phyloP scores from a whole-genome alignment of 1,140 invertebrate genomes.

The Drosophila obscura region DNA sequence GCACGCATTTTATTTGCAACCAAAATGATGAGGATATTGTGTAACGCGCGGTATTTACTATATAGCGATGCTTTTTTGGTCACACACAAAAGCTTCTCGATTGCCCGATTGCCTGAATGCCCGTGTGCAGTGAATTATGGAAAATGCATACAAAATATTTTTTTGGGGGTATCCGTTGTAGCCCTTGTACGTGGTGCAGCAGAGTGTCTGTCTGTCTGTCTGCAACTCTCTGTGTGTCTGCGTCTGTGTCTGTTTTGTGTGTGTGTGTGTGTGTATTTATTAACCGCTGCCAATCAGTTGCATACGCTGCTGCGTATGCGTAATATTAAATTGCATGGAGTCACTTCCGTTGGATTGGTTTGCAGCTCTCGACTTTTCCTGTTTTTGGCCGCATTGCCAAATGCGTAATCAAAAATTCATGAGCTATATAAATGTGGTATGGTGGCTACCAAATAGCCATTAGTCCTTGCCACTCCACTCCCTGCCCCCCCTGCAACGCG shows the following conservation, averaged over 20 bases:
- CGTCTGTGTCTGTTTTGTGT: neutral
- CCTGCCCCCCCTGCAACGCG: neutral
- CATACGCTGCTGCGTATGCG: slow-evolving; percentile 66
- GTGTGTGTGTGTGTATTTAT: slow-evolving; percentile 44
- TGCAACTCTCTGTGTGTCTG: neutral
- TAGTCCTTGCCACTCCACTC: slow-evolving; percentile 7
- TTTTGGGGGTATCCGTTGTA: slow-evolving; percentile 16
- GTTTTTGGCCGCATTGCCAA: slow-evolving; percentile 71
- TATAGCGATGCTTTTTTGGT: slow-evolving; percentile 44
- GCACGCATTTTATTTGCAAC: slow-evolving; percentile 6
- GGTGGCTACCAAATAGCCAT: slow-evolving; percentile 31
- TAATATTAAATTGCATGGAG: slow-evolving; percentile 72
- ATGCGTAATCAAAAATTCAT: slow-evolving; percentile 80
- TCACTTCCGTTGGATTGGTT: slow-evolving; percentile 67
- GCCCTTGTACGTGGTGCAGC: neutral
- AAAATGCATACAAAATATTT: slow-evolving; percentile 46
- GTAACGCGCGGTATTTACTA: slow-evolving; percentile 28
- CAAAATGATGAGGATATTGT: slow-evolving; percentile 42
- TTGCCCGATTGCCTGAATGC: slow-evolving; percentile 11
- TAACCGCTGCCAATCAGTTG: slow-evolving; percentile 73
- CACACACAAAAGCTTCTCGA: slow-evolving; percentile 41
- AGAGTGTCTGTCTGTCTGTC: neutral
- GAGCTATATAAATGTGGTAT: slow-evolving; percentile 60
- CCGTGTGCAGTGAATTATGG: slow-evolving; percentile 37
- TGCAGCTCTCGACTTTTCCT: slow-evolving; percentile 27